Evolutionary conservation across 2,888 invertebrate genomes (phyloP).

Genomic region (Allygus modestus): DNA sequence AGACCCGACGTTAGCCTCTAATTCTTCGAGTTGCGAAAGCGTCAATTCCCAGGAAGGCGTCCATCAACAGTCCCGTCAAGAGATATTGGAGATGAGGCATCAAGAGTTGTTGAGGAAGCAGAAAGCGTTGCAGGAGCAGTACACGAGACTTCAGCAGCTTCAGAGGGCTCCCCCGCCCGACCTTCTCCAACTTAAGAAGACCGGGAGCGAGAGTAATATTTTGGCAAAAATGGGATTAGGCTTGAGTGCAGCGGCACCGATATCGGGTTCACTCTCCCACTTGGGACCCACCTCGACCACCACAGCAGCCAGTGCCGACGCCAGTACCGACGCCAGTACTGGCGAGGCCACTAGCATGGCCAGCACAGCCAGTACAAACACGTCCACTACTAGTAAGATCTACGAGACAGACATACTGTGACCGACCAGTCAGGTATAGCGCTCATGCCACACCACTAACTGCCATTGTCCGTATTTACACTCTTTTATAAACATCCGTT

Average conservation of each 20-base stretch:
- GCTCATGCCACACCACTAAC: conserved; percentile 22
- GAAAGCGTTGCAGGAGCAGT: conserved; percentile 93
- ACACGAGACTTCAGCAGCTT: conserved; percentile 91
- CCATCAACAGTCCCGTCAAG: conserved; percentile 78
- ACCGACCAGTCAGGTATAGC: conserved; percentile 74
- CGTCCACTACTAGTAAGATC: conserved; percentile 85
- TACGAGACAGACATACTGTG: conserved; percentile 97
- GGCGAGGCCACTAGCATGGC: background rate
- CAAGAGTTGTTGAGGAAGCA: conserved; percentile 93
- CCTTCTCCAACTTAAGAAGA: conserved; percentile 83
- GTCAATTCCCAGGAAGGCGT: conserved; percentile 85
- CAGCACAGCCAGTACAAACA: conserved; percentile 65
- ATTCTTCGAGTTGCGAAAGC: conserved; percentile 87
- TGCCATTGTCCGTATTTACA: conserved; percentile 39
- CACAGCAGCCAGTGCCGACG: conserved; percentile 67
- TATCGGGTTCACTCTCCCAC: conserved; percentile 81
- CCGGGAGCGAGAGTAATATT: conserved; percentile 92
- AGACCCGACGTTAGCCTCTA: conserved; percentile 78
- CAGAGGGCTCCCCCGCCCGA: conserved; percentile 85
- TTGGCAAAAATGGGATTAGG: conserved; percentile 89
- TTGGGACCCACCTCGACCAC: conserved; percentile 75
- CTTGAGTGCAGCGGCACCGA: conserved; percentile 76
- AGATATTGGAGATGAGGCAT: conserved; percentile 89
- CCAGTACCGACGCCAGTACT: conserved; percentile 8
- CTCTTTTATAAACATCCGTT: conserved; percentile 10